Percentiles rank a stretch among this genome's conserved stretches.
Conservation (phyloP, 2,797 vertebrate species). For the Propithecus perrieri region DNA sequence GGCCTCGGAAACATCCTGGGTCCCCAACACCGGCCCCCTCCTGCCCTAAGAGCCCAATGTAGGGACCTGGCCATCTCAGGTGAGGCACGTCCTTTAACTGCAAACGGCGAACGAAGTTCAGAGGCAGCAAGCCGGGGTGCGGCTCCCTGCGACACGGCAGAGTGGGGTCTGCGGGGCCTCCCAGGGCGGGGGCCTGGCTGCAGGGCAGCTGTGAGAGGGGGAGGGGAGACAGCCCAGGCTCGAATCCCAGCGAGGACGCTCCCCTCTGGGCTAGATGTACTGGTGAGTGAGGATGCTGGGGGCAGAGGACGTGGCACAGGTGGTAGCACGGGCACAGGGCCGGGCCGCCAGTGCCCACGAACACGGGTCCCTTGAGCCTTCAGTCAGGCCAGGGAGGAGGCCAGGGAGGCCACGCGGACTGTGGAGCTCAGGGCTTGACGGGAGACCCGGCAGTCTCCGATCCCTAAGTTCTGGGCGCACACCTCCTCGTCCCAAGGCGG, state of each 20-base stretch:
- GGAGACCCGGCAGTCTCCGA: too few species aligned
- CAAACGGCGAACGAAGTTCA: fast-evolving
- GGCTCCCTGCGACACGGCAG: background rate
- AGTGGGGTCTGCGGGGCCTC: fast-evolving
- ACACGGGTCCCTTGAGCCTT: fast-evolving
- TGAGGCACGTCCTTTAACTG: background rate
- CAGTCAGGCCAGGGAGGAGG: background rate
- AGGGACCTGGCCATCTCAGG: fast-evolving
- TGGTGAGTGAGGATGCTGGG: fast-evolving
- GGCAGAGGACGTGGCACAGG: background rate
- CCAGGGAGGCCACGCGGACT: fast-evolving
- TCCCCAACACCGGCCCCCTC: background rate
- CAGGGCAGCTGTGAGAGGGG: too few species aligned
- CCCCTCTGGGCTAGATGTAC: background rate
- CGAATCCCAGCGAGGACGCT: fast-evolving
- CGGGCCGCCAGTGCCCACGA: fast-evolving
- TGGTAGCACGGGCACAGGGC: fast-evolving
- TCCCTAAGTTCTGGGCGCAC: background rate
- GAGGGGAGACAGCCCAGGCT: background rate
- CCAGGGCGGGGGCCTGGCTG: fast-evolving
- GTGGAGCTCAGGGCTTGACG: fast-evolving
- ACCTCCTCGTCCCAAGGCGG: background rate
- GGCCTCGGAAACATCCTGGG: background rate
- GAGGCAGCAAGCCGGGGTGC: too few species aligned
- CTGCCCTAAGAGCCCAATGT: too few species aligned